Evolutionary conservation across 2,113 vertebrate species (phyloP), one percentile per base, ranked within the genome.

Genomic region (Mus spicilegus): DNA sequence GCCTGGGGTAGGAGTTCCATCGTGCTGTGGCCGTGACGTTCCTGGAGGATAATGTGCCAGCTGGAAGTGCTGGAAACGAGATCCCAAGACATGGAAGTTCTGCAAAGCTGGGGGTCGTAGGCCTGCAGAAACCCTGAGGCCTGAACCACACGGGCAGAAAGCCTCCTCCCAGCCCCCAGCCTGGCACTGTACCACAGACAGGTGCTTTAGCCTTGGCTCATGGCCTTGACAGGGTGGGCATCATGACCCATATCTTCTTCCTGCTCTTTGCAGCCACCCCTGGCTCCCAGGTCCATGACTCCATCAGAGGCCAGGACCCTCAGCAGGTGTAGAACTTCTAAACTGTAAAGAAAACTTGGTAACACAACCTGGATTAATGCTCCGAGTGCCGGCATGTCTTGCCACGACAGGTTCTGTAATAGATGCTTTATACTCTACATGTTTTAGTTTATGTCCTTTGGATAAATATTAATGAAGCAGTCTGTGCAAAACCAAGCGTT

Each of bases 201-300:
- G 61, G 26, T 2, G 16, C 1, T 39, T 36, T 13, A 1, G 54
- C 56, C 7, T 9, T 24, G 14, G 42, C 0, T 0, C 2, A 13
- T 17, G 22, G 20, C 33, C 36, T 16, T 3, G 0, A 26, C 22
- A 2, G 61, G 19, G 8, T 28, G 7, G 12, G 69, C 67, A 63
- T 19, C 33, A 8, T 5, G 82, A 89, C 5, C 72, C 19, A 0
- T 46, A 14, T n/a, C 20, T 0, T 73, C 54, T 51, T 65, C 56
- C 7, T 4, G 49, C 2, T 7, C 26, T 73, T 26, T 22, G 16
- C 1, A 7, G 12, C 12, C 1, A 9, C 4, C 7, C 4, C 20
- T 51, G 49, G 36, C 26, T 84, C 42, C 10, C 2, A 17, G 81
- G 10, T 89, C 33, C 9, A 56, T 0, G 0, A 33, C 22, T 46